Evolutionary conservation across 2,888 invertebrate species (phyloP), one percentile per base, ranked within the genome.

Genomic region (Heteropelma amictum): DNA sequence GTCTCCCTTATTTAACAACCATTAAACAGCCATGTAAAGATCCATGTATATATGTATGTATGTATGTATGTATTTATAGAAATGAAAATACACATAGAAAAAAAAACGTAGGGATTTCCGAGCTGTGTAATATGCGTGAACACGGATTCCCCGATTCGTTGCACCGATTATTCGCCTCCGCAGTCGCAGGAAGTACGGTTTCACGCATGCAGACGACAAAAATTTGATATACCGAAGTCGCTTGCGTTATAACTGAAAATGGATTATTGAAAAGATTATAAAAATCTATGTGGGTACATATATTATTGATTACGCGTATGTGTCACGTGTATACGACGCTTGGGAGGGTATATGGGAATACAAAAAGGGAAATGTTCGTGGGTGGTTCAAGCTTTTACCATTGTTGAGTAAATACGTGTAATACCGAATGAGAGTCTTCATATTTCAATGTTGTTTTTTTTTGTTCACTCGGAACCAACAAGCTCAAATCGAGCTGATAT

Each of bases 121-220:
- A 69, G 71, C 58, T 49, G 33, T n/a, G n/a, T 71, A 54, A 71
- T 63, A 70, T 69, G 67, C 72, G 71, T 73, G 68, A 72, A 71
- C 64, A 68, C 70, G 58, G 70, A 70, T 72, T 76, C 71, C 51
- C 45, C 63, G 68, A 73, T 61, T 70, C 68, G 74, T 72, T 60
- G 64, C 74, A 51, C 49, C 63, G 72, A 77, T 72, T 75, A 68
- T 60, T 61, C 65, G 60, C 42, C 58, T 51, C 38, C 56, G 56
- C 47, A 40, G 45, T 28, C 42, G 35, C 65, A 68, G 72, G 60
- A 72, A 76, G 63, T 64, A 53, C 56, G 60, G 17, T 71, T 64
- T 64, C 74, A 45, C 70, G 64, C 51, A 23, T 23, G 67, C 14
- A 28, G 30, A 38, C 49, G 70, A 47, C n/a, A 26, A 60, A 58